These are phyloP conservation scores for Meloidogyne floridensis DNA, from an alignment of 1,140 invertebrate species.

Conservation along the genomic window DNA sequence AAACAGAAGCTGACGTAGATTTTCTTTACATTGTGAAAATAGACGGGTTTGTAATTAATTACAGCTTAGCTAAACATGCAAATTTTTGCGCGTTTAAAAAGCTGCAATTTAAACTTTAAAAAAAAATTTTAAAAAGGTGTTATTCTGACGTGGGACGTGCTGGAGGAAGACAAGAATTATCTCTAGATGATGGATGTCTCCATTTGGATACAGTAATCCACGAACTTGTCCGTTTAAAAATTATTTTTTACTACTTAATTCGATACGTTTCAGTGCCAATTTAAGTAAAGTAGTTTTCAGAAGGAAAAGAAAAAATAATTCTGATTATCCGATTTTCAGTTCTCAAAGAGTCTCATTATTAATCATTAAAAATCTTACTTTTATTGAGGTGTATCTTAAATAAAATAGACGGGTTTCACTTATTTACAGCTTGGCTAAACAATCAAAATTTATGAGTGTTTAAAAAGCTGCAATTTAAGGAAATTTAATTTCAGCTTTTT, in stretches of 20 bases:
- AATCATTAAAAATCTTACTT: no score
- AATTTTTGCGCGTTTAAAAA: slow-evolving; percentile 9
- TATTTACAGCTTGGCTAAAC: no score
- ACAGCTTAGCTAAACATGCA: slow-evolving; percentile 7
- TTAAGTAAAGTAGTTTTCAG: neutral
- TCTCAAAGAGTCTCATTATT: no score
- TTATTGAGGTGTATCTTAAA: no score
- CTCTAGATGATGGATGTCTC: slow-evolving; percentile 63
- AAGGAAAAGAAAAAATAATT: neutral
- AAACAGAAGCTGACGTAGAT: slow-evolving; percentile 69
- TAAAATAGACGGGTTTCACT: no score
- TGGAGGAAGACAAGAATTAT: slow-evolving; percentile 63
- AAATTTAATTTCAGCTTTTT: neutral
- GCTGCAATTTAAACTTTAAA: neutral
- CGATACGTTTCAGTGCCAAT: neutral
- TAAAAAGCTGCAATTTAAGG: no score
- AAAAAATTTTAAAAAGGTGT: slow-evolving; percentile 50
- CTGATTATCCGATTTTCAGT: no score
- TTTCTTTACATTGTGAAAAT: slow-evolving; percentile 68
- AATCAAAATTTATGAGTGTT: no score
- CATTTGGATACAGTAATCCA: slow-evolving; percentile 69
- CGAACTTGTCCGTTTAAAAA: slow-evolving; percentile 64
- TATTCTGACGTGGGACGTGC: slow-evolving; percentile 65
- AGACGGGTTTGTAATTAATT: slow-evolving; percentile 53
- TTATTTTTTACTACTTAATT: neutral